Conservation (phyloP, 2,888 invertebrate genomes). For the Oxycera nigricornis region DNA sequence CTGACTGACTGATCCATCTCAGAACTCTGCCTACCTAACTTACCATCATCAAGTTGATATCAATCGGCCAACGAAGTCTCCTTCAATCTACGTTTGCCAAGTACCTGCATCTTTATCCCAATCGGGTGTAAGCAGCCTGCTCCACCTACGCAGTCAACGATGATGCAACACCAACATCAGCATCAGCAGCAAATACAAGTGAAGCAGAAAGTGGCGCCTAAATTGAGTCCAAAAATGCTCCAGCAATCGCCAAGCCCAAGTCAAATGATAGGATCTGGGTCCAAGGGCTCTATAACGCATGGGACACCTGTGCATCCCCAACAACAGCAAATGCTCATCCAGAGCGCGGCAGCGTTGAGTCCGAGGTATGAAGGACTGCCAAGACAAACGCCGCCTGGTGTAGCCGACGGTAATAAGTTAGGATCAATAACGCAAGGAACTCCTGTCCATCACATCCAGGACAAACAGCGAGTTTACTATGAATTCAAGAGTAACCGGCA, state of each 20-base stretch:
- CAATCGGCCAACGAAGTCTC: constrained; percentile 56
- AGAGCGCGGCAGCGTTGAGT: constrained; percentile 58
- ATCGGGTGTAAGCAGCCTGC: constrained; percentile 49
- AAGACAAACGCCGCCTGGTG: constrained; percentile 67
- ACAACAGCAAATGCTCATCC: constrained; percentile 63
- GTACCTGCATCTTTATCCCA: constrained; percentile 60
- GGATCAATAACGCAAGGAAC: constrained; percentile 94
- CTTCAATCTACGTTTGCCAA: constrained; percentile 63
- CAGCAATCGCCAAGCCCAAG: constrained; percentile 51
- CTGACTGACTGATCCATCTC: too few species aligned
- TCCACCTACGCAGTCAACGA: constrained; percentile 45
- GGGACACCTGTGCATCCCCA: constrained; percentile 76
- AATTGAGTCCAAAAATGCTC: constrained; percentile 63
- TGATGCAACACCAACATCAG: constrained; percentile 55
- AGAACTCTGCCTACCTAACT: constrained; percentile 60
- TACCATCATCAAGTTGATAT: constrained; percentile 56
- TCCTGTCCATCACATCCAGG: constrained; percentile 73
- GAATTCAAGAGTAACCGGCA: constrained; percentile 71
- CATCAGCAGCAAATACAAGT: constrained; percentile 58
- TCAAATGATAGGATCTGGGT: constrained; percentile 53
- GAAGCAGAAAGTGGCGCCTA: constrained; percentile 65
- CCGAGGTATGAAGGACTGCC: constrained; percentile 67
- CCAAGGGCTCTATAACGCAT: constrained; percentile 84
- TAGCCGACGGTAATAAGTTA: constrained; percentile 64
- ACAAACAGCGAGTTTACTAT: constrained; percentile 72